Evolutionary conservation across 2,113 vertebrate species (phyloP), one percentile per base, ranked within the genome.

Genomic region (Proterorhinus semilunaris): DNA sequence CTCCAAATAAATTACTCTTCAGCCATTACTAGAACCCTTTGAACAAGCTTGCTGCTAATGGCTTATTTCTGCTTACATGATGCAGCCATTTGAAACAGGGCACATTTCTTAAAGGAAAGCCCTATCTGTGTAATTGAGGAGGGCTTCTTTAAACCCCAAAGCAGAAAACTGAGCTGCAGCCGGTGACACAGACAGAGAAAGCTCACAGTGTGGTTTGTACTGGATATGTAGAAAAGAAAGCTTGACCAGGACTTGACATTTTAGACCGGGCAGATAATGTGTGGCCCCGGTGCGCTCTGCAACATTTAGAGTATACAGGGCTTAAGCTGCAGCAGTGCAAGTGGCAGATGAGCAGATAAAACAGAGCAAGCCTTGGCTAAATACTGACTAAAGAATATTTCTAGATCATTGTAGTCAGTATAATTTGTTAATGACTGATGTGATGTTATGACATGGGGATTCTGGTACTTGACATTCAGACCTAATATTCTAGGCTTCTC

Each of bases 181-280:
- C 10, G 13, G 9, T 10, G 55, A 59, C 16, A 9, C 48, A 58
- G 62, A 86, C 78, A 86, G 80, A 81, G 53, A 55, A 74, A 66
- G 72, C 72, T 15, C 66, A 71, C 70, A 76, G 55, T 59, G 67
- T 43, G 15, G 15, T 69, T 72, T 51, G 78, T 76, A 62, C 16
- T 7, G 67, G 80, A 83, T 69, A 65, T 71, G 50, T 53, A 46
- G 17, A 27, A 58, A 17, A 64, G 13, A 49, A 43, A 75, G 76
- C 27, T 72, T 85, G 78, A 78, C 75, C 72, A 81, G 57, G 52
- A 83, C 59, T 78, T 66, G 59, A 80, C 80, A 75, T 75, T 53
- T 73, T 66, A 42, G 21, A 74, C 61, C 17, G 17, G n/a, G 6
- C 58, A 71, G 80, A 78, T 72, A 70, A 75, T 66, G 71, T 36